Conservation (phyloP, 2,113 vertebrate species). For the Progne subis region DNA sequence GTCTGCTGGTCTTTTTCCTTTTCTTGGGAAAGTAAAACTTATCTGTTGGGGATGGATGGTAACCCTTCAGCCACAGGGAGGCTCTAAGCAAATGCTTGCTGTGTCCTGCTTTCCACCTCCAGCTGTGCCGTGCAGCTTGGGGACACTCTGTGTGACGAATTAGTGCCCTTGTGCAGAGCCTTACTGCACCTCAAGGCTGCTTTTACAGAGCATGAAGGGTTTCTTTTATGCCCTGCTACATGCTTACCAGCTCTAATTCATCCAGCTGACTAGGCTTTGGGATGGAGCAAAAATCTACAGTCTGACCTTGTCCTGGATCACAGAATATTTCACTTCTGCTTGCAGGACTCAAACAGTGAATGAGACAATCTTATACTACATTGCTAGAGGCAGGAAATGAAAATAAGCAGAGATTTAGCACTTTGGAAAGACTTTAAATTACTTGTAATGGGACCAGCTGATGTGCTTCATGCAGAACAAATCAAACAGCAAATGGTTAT, state of each 20-base stretch:
- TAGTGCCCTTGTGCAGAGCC: neutral
- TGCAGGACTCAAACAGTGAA: neutral
- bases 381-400: neutral
- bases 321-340: neutral
- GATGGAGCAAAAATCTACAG: neutral
- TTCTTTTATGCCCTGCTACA: neutral
- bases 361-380: neutral
- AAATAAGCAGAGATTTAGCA: neutral
- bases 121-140: neutral
- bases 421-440: neutral
- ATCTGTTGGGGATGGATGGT: neutral
- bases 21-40: neutral
- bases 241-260: neutral
- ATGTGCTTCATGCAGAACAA: neutral
- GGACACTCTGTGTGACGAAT: rapidly evolving
- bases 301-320: neutral
- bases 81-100: neutral
- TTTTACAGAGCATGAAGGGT: neutral
- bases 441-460: neutral
- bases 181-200: neutral
- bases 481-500: neutral
- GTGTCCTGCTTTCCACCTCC: neutral
- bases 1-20: neutral
- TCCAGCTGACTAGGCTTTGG: neutral
- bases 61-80: neutral